Percentiles rank a stretch among this genome's conserved stretches.
These are phyloP conservation scores for Xiphydria camelus DNA, from an alignment of 2,888 invertebrate genomes.

Conservation along the genomic window DNA sequence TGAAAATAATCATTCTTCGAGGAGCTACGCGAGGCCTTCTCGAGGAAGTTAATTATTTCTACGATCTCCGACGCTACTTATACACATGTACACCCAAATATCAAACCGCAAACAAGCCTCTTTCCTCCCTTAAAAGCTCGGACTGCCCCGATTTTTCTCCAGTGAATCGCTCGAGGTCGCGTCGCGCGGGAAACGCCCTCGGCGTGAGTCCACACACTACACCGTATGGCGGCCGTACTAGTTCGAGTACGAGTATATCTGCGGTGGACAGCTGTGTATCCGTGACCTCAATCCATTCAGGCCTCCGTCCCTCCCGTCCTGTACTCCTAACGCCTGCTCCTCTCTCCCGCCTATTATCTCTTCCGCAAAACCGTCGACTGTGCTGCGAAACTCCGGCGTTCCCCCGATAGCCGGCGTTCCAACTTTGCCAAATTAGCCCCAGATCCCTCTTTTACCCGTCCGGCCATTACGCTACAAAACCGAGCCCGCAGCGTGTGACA, in stretches of 20 bases:
- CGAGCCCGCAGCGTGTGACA: no score
- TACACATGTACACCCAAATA: not conserved
- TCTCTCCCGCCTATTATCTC: not conserved
- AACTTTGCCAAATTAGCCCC: no score
- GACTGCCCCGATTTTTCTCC: not conserved
- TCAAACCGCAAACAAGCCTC: not conserved
- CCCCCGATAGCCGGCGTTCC: no score
- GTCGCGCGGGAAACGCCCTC: not conserved
- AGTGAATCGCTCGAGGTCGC: slow-evolving; percentile 2
- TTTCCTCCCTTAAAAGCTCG: not conserved
- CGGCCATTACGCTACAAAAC: no score
- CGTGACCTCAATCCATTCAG: slow-evolving; percentile 46
- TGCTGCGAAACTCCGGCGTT: no score
- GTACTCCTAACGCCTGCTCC: not conserved
- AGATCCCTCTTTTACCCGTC: no score
- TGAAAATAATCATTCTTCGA: slow-evolving; percentile 17
- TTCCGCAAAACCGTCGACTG: not conserved
- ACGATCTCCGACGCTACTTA: slow-evolving; percentile 9
- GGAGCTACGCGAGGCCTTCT: not conserved
- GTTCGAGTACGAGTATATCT: slow-evolving; percentile 17
- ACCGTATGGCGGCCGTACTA: slow-evolving; percentile 7
- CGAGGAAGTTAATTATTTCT: slow-evolving; percentile 9
- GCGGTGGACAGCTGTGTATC: slow-evolving; percentile 32
- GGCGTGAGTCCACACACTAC: not conserved
- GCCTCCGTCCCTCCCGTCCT: slow-evolving; percentile 17